phyloP scores from a whole-genome alignment of 2,113 vertebrate genomes.

The Salvelinus fontinalis region DNA sequence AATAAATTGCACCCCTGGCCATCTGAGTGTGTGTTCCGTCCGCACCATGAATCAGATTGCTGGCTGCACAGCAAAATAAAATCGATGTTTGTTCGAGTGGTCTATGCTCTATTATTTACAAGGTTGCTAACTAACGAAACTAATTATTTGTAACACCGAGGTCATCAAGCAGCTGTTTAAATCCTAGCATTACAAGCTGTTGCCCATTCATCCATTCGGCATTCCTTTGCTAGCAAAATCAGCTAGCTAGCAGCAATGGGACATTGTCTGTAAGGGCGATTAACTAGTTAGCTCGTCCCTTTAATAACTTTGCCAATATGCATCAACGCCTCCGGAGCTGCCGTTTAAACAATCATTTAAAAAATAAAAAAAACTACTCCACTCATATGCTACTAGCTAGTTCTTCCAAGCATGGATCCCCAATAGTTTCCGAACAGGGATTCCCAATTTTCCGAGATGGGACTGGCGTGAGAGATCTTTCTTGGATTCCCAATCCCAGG shows the following conservation, averaged over 20 bases:
- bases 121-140: not conserved
- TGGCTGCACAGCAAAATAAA: not conserved
- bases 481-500: slow-evolving; percentile 7
- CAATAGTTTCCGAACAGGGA: too few species aligned
- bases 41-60: too few species aligned
- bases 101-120: not conserved
- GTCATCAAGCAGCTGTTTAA: slow-evolving; percentile 1
- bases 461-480: too few species aligned
- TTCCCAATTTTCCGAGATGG: slow-evolving; percentile 24
- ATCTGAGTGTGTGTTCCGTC: slow-evolving; percentile 31
- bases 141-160: not conserved
- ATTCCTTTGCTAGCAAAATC: slow-evolving; percentile 13
- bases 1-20: slow-evolving; percentile 47
- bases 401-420: not conserved
- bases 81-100: not conserved
- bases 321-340: not conserved
- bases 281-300: slow-evolving; percentile 2
- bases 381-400: slow-evolving; percentile 21
- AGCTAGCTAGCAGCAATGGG: not conserved
- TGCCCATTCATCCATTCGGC: slow-evolving; percentile 40
- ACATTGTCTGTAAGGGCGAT: not conserved
- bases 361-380: not conserved
- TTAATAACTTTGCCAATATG: not conserved
- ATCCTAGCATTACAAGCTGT: not conserved
- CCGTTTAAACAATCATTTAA: not conserved